A percentile compares a stretch with the other conserved stretches of the same genome.
Conservation (phyloP, 2,888 invertebrate genomes). For the Ophraella communa region DNA sequence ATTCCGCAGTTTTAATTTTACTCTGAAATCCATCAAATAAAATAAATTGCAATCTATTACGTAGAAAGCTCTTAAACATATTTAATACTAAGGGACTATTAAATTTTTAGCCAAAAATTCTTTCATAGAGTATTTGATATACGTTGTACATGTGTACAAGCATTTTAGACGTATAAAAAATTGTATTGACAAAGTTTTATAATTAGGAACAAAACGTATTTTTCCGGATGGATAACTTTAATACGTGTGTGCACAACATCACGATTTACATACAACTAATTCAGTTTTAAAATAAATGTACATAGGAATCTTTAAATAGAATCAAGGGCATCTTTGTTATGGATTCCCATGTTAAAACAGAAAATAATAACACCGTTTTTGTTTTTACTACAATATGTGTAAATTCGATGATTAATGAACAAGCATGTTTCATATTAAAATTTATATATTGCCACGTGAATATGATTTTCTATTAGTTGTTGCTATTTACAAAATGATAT, state of each 20-base stretch:
- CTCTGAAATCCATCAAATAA: too few species aligned
- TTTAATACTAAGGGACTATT: too few species aligned
- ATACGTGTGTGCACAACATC: neutral
- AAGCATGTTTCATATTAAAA: neutral
- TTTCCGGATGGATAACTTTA: neutral
- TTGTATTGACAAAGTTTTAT: neutral
- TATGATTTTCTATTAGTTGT: neutral
- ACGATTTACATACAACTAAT: neutral
- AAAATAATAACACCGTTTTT: constrained; percentile 5
- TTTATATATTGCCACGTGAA: neutral
- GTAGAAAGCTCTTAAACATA: too few species aligned
- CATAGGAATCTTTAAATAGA: neutral
- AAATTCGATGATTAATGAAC: neutral
- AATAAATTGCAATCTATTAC: too few species aligned
- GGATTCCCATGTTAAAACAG: constrained; percentile 14
- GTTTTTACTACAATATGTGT: neutral
- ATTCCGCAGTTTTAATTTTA: too few species aligned
- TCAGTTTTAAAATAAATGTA: neutral
- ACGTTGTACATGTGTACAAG: too few species aligned
- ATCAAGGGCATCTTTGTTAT: constrained; percentile 26
- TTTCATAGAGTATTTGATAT: too few species aligned
- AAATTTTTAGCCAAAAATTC: too few species aligned
- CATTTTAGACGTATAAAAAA: too few species aligned
- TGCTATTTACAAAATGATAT: neutral
- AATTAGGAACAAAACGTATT: neutral